Conservation (phyloP, 2,888 invertebrate species). For the Drosophila niveifrons region DNA sequence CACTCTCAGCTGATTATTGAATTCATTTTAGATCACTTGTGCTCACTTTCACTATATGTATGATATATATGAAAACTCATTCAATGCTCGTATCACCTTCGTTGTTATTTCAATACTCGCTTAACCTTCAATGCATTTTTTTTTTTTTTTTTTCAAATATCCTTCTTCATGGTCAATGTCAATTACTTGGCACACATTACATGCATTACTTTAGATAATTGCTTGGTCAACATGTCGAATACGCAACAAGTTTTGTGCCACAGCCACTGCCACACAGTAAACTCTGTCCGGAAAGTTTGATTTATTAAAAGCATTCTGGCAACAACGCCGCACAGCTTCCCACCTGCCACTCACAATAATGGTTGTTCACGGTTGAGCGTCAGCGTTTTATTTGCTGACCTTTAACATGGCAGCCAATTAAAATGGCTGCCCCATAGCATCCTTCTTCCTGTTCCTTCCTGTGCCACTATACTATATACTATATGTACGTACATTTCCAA, state of each 20-base stretch:
- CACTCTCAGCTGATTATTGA: neutral
- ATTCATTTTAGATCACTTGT: neutral
- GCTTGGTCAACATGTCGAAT: constrained; percentile 17
- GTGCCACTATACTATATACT: neutral
- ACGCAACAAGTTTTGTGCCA: constrained; percentile 11
- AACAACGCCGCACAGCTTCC: constrained; percentile 2
- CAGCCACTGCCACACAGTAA: neutral
- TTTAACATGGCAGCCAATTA: constrained; percentile 11
- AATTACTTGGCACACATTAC: neutral
- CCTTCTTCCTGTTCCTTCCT: too few relatives aligned
- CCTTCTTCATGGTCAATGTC: neutral
- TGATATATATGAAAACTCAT: neutral
- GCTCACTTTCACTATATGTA: neutral
- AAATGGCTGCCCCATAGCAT: too few relatives aligned
- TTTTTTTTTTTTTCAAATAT: neutral
- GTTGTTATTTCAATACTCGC: neutral
- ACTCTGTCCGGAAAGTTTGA: constrained; percentile 41
- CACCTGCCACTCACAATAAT: constrained; percentile 18
- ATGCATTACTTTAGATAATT: neutral
- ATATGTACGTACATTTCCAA: too few relatives aligned
- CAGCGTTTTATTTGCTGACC: constrained; percentile 19
- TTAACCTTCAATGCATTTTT: neutral
- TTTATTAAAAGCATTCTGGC: constrained; percentile 31
- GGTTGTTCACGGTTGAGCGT: neutral
- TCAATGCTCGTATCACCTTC: neutral